phyloP scores from a whole-genome alignment of 30 jellyfish, hydroid and myxozoan species.

The Hydractinia symbiolongicarpus region DNA sequence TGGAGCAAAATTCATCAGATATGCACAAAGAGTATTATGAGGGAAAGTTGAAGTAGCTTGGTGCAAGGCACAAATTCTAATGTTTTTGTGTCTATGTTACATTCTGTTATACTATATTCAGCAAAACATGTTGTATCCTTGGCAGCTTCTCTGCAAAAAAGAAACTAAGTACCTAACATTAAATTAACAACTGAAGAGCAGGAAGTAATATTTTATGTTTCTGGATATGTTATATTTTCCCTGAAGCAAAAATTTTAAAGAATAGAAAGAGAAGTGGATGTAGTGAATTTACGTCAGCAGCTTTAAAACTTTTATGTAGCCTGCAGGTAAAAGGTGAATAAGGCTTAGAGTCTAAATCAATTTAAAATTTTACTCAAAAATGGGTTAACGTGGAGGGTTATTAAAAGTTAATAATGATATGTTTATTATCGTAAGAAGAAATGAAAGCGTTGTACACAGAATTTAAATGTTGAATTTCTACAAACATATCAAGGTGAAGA shows the following conservation, averaged over 20 bases:
- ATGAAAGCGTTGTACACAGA: background rate
- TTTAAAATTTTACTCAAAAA: background rate
- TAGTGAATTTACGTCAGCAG: background rate
- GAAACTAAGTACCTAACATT: too few relatives aligned
- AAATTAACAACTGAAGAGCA: too few relatives aligned
- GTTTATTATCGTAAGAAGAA: background rate
- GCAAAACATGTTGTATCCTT: too few relatives aligned
- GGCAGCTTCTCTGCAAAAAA: too few relatives aligned
- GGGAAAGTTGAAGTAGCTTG: too few relatives aligned
- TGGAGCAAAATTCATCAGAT: too few relatives aligned
- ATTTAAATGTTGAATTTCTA: background rate
- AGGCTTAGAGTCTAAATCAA: background rate
- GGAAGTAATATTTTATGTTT: too few relatives aligned
- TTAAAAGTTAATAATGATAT: background rate
- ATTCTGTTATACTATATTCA: too few relatives aligned
- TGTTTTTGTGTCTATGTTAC: too few relatives aligned
- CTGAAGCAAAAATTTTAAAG: background rate
- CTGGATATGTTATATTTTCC: too few relatives aligned
- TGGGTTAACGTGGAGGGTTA: background rate
- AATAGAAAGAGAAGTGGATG: background rate
- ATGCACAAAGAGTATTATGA: too few relatives aligned
- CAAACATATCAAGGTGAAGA: background rate
- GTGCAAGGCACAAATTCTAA: too few relatives aligned
- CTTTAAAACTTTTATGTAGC: background rate
- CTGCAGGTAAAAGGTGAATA: background rate